Conservation (phyloP, 1,140 invertebrate species). For the Drosophila prosaltans region DNA sequence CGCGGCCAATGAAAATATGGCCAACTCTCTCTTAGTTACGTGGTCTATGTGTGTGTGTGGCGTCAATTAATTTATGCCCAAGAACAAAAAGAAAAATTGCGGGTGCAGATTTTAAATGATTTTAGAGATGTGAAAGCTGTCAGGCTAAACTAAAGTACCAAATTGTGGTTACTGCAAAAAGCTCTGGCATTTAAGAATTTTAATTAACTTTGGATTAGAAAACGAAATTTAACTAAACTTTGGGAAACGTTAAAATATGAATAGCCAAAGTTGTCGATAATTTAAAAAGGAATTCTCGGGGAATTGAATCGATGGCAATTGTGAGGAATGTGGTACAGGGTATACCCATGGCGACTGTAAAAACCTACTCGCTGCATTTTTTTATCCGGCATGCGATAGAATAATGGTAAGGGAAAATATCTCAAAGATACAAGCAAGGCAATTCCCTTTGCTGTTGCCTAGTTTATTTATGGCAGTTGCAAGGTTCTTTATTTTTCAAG, state of each 20-base stretch:
- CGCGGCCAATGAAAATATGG: conserved; percentile 6
- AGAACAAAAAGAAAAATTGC: background rate
- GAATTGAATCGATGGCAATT: too few relatives aligned
- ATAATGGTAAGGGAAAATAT: too few relatives aligned
- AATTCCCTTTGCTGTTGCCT: conserved; percentile 4
- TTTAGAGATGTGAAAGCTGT: background rate
- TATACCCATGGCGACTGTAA: too few relatives aligned
- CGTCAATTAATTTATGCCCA: conserved; percentile 8
- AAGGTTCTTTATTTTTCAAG: conserved; percentile 25
- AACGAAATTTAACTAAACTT: background rate
- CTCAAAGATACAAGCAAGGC: background rate
- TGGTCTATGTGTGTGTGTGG: background rate
- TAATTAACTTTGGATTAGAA: background rate
- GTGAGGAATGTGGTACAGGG: too few relatives aligned
- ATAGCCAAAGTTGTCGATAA: too few relatives aligned
- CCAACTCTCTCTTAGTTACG: background rate
- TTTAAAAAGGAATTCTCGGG: too few relatives aligned
- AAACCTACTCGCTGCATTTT: too few relatives aligned
- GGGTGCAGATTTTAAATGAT: background rate
- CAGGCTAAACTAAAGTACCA: too few relatives aligned
- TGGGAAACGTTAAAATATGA: too few relatives aligned
- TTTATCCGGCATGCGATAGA: too few relatives aligned
- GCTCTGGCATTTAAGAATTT: too few relatives aligned
- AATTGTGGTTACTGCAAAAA: too few relatives aligned
- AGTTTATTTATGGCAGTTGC: conserved; percentile 16